These are phyloP conservation scores for Drosophila melanogaster DNA, from an alignment of 1,140 invertebrate genomes.

Conservation along the genomic window DNA sequence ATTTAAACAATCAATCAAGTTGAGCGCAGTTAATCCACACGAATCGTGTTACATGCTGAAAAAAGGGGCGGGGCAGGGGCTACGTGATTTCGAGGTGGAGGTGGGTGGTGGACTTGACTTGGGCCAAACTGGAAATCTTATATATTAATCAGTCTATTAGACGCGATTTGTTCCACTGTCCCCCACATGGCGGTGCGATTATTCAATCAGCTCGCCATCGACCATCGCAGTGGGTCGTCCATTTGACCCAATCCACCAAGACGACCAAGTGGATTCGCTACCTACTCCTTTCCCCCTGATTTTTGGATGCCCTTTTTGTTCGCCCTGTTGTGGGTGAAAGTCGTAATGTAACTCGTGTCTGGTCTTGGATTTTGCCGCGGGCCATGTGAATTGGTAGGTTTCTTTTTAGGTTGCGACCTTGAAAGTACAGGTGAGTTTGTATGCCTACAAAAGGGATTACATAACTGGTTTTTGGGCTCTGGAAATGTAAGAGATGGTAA, in stretches of 20 bases:
- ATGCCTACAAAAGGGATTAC: neutral
- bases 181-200: conserved; percentile 59
- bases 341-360: conserved; percentile 35
- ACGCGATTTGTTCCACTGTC: conserved; percentile 76
- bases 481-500: neutral
- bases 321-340: conserved; percentile 17
- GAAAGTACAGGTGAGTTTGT: conserved; percentile 30
- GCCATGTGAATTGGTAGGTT: conserved; percentile 2
- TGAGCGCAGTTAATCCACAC: conserved; percentile 77
- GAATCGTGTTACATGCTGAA: conserved; percentile 76
- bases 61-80: neutral
- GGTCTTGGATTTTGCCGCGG: conserved; percentile 29
- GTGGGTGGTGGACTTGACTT: conserved; percentile 51
- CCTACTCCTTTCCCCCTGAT: neutral
- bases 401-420: conserved; percentile 22
- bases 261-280: neutral
- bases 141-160: conserved; percentile 83
- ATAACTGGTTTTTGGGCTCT: neutral
- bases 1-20: conserved; percentile 81
- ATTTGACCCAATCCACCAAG: conserved; percentile 14
- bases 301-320: conserved; percentile 7
- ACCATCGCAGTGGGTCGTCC: conserved; percentile 60
- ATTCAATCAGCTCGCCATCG: conserved; percentile 65
- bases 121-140: conserved; percentile 71
- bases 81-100: conserved; percentile 9